Evolutionary conservation across 2,113 vertebrate genomes (phyloP), one percentile per base, ranked within the genome.

Genomic region (Scopus umbretta): DNA sequence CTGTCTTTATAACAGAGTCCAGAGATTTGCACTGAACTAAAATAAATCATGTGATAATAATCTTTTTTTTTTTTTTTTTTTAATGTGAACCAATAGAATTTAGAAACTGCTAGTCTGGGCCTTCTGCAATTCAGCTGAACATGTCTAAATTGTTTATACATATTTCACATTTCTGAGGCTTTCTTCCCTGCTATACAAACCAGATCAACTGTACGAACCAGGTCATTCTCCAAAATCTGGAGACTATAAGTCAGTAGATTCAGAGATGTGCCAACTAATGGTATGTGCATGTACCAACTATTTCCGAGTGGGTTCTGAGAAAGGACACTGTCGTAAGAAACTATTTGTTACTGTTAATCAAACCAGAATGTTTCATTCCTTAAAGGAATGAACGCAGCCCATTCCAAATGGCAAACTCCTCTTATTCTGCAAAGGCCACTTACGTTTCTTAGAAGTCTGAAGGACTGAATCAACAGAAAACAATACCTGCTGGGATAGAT

Each of bases 121-220:
- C 65, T 90, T 92, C 75, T 86, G 80, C 50, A 90, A 45, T 63
- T 86, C 90, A 86, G 38, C 72, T 80, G 82, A 88, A 94, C 56
- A 49, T 42, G 23, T 66, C 76, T 68, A 43, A 83, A 88, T 63
- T 84, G 88, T 94, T 93, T 86, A 88, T 83, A 74, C 65, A 86
- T 94, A 88, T 67, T 95, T 92, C 86, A 88, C 80, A 96, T 95
- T 95, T 92, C 88, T 95, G 94, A 95, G 95, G 92, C 92, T 95
- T 96, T 92, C 34, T 86, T 92, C 38, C 14, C n/a, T 43, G 3
- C 82, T 68, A 55, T 34, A 71, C 38, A 80, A 86, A 90, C 55
- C 68, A 90, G 72, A 95, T 36, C 53, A 72, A 65, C 66, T 42
- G 30, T 29, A 88, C 21, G 53, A 93, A 95, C 58, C 8, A 5